These are phyloP conservation scores for Phylloscopus whistleri DNA, from an alignment of 2,113 vertebrate species.

Conservation along the genomic window DNA sequence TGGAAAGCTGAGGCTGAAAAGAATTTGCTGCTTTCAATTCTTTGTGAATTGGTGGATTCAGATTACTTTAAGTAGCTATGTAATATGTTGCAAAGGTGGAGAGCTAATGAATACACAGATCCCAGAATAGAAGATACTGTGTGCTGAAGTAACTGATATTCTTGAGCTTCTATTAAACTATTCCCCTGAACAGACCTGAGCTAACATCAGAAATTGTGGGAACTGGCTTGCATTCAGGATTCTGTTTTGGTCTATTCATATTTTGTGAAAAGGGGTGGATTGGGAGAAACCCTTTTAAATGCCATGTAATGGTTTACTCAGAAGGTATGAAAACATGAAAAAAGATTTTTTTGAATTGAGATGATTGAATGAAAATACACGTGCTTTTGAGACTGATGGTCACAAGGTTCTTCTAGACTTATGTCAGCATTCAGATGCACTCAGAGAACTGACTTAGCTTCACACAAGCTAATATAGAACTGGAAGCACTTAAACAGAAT, in stretches of 20 bases:
- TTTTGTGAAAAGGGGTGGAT: conserved; percentile 17
- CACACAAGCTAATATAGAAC: background rate
- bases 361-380: background rate
- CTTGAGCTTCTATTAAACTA: conserved; percentile 47
- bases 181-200: conserved; percentile 37
- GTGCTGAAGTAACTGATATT: conserved; percentile 70
- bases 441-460: background rate
- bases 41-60: conserved; percentile 61
- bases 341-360: background rate
- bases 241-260: conserved; percentile 51
- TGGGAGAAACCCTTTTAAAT: background rate
- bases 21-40: conserved; percentile 57
- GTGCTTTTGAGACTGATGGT: background rate
- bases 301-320: background rate
- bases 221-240: conserved; percentile 61
- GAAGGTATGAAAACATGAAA: background rate
- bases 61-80: conserved; percentile 64
- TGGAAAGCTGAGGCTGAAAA: conserved; percentile 53
- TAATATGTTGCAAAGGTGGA: conserved; percentile 58
- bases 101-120: conserved; percentile 53
- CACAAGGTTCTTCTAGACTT: background rate
- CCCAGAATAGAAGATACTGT: conserved; percentile 70
- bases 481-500: background rate
- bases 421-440: background rate
- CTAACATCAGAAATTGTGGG: conserved; percentile 70